Base-by-base conservation (phyloP, 1,140 invertebrate genomes). In the Pseudomyrmex sp. region DNA sequence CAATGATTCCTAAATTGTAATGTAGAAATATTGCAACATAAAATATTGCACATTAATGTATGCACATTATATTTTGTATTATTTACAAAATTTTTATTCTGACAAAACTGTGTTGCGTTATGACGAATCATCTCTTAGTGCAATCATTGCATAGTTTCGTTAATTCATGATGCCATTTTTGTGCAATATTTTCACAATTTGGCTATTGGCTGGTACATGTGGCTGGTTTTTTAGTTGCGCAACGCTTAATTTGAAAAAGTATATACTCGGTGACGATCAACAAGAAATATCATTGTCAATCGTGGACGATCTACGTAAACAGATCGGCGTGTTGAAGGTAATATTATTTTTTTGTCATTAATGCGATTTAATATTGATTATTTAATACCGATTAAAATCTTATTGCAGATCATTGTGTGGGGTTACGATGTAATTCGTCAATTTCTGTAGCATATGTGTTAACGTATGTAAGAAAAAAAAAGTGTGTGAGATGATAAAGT, bases 291-390 rank as follows among this genome's bases (percentile, higher is more conserved):
- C 87, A 1, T 26, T 93, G 9, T 89, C 85, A 35, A 83, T 93
- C 2, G 85, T 79, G 18, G 85, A 85, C 66, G 52, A 70, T 1
- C 74, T 77, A 44, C 83, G 52, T 0, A 87, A 75, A 83, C 69
- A 91, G n/a, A 88, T 93, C 70, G 92, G 92, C 65, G 66, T 88
- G 3, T 58, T 93, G 10, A 92, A 90, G 88, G 92, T 93, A 86
- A 61, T 52, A 35, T 50, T 35, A 35, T 35, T 35, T 35, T 35
- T 0, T 35, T 35, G 0, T 35, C 5, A 35, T 35, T 35, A 35
- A 35, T 35, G 35, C 0, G 5, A 35, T 35, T 35, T 35, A 7
- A 35, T 35, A 35, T 5, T 35, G n/a, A 63, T 69, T 73, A 35
- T 50, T n/a, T 73, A 62, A 61, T 66, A 35, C 20, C 18, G 26